Evolutionary conservation across 1,140 invertebrate genomes (phyloP).

Genomic region (Bombus pyrosoma): DNA sequence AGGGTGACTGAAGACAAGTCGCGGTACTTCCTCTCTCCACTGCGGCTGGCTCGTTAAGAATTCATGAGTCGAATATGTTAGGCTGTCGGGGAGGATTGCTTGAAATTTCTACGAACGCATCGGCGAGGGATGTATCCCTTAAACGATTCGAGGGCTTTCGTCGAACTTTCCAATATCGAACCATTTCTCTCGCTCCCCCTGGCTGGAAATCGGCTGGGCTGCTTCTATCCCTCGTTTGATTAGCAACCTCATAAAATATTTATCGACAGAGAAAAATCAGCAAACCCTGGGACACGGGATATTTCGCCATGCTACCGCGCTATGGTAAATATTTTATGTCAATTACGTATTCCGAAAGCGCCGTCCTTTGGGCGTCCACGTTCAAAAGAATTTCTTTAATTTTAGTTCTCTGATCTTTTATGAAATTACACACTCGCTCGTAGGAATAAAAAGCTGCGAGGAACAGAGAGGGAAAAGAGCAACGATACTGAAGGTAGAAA

Average conservation of each 20-base stretch:
- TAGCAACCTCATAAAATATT: slow-evolving; percentile 50
- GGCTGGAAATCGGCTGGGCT: no score
- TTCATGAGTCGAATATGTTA: slow-evolving; percentile 45
- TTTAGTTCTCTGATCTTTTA: slow-evolving; percentile 18
- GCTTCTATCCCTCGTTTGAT: slow-evolving; percentile 27
- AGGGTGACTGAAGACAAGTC: not conserved
- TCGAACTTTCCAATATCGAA: not conserved
- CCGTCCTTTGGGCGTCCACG: slow-evolving; percentile 27
- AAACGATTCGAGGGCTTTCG: slow-evolving; percentile 26
- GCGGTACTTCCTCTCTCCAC: not conserved
- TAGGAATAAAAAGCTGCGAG: not conserved
- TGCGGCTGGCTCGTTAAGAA: slow-evolving; percentile 35
- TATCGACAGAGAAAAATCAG: slow-evolving; percentile 30
- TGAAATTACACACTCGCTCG: slow-evolving; percentile 1
- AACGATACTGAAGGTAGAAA: not conserved
- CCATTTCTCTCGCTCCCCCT: not conserved
- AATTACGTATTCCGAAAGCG: slow-evolving; percentile 34
- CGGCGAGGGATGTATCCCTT: not conserved
- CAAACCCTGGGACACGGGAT: not conserved
- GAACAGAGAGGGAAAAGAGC: not conserved
- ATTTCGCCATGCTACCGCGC: not conserved
- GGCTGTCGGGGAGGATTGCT: not conserved
- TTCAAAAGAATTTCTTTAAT: slow-evolving; percentile 51
- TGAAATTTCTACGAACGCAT: slow-evolving; percentile 20
- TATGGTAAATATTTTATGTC: slow-evolving; percentile 45